Percentiles rank a stretch among this genome's conserved stretches.
Conservation (phyloP, 1,140 invertebrate genomes). For the Drosophila biarmipes region DNA sequence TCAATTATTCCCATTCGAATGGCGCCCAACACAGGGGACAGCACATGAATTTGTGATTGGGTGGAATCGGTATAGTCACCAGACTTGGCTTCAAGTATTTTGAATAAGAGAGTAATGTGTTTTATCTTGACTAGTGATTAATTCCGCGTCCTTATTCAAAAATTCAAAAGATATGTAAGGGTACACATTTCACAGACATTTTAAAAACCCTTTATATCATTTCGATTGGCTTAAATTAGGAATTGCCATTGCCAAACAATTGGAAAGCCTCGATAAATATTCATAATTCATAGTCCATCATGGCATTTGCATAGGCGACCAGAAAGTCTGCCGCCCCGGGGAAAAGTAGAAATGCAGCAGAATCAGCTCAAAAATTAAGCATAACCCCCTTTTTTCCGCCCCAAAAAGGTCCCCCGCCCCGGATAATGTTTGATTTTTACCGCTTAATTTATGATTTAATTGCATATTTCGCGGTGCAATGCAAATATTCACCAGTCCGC, state of each 20-base stretch:
- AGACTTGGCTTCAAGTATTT: conserved; percentile 1
- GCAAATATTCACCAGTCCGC: conserved; percentile 25
- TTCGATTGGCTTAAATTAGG: background rate
- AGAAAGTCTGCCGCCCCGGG: background rate
- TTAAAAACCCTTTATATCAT: background rate
- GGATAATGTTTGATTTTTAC: conserved; percentile 68
- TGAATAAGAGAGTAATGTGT: background rate
- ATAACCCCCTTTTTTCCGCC: background rate
- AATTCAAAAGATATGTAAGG: background rate
- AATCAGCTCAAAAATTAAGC: background rate
- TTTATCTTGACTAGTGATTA: background rate
- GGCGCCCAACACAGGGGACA: background rate
- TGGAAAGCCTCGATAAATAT: conserved; percentile 10
- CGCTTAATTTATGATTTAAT: conserved; percentile 80
- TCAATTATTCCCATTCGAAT: conserved; percentile 32
- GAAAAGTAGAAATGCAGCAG: background rate
- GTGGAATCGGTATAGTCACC: conserved; percentile 5
- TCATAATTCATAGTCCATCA: conserved; percentile 15
- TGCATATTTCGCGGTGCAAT: conserved; percentile 66
- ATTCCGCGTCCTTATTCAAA: background rate
- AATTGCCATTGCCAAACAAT: conserved; percentile 12
- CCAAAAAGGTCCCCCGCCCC: background rate
- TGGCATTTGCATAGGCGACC: conserved; percentile 2
- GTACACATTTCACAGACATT: background rate
- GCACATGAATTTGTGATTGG: conserved; percentile 22